Base-by-base conservation (phyloP, 1,140 invertebrate genomes). In the Micrasema minimum region DNA sequence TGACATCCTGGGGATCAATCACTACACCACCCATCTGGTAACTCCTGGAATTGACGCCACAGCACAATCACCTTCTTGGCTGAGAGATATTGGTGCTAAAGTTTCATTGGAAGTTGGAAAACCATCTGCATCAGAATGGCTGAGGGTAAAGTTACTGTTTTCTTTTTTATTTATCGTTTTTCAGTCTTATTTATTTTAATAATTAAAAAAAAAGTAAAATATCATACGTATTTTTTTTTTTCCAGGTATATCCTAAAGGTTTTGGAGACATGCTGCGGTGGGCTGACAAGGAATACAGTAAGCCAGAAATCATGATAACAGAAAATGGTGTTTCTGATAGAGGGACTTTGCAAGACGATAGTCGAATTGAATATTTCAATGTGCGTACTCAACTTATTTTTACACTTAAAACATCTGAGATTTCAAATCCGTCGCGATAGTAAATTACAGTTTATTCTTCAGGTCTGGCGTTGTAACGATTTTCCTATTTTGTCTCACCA, bases 291-390 rank as follows among this genome's bases (percentile, higher is more conserved):
- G 82, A 84, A 4, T 90, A 90, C 77, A 84, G 85, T 20, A 83
- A 89, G 76, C 84, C 86, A 14, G 81, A 82, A 38, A 85, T 90
- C 55, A 85, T 87, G 73, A 86, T 90, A 11, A 90, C 89, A 35
- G 90, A 91, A 79, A 91, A 90, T 77, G 90, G 90, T 1, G 83
- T 80, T 69, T 84, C 84, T 1, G 83, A 85, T 68, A 77, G 77
- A 23, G 83, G 83, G 5, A 78, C 76, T 12, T 66, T 85, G n/a
- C 74, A 80, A 66, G 84, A 85, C 69, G 80, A 84, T 26, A 78
- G 76, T 26, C 78, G 84, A 76, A 85, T 89, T 35, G 76, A 81
- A 57, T 90, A 86, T 74, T 87, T 84, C 57, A 82, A 84, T 71
- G 84, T 87, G 77, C 82, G 82, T 80, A n/a, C n/a, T n/a, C n/a